Percentiles rank a stretch among this genome's conserved stretches.
These are phyloP conservation scores for Phylloscopus trochilus DNA, from an alignment of 2,113 vertebrate genomes.

Conservation along the genomic window DNA sequence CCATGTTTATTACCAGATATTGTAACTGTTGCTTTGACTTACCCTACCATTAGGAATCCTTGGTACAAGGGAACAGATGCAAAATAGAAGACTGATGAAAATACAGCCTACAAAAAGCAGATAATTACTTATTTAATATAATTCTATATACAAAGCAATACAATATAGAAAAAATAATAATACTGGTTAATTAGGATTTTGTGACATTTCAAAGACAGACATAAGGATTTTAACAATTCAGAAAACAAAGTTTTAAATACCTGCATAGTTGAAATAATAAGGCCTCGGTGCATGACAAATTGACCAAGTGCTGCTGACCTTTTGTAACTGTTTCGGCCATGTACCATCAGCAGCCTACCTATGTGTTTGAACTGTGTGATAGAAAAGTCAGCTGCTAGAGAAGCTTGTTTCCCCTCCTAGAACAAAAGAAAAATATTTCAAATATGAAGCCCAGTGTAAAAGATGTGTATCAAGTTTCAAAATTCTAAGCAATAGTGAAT, in stretches of 20 bases:
- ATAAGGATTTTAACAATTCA: not conserved
- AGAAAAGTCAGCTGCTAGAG: conserved; percentile 96
- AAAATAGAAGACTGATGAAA: conserved; percentile 97
- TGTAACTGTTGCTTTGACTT: conserved; percentile 27
- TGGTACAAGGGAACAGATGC: conserved; percentile 97
- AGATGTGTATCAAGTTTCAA: not conserved
- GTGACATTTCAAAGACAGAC: not conserved
- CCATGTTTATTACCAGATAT: not conserved
- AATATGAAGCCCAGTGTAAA: not conserved
- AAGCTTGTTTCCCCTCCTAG: conserved; percentile 96
- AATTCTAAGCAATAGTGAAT: not conserved
- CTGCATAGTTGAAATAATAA: conserved; percentile 99
- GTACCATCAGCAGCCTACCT: conserved; percentile 93
- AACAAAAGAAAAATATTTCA: conserved; percentile 16
- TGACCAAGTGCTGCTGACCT: conserved; percentile 93
- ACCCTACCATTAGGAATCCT: conserved; percentile 99
- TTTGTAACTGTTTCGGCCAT: conserved; percentile 98
- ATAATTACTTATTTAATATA: not conserved
- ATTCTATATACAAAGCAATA: not conserved
- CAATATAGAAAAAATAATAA: not conserved
- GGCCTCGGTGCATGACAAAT: conserved; percentile 97
- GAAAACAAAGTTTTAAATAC: conserved; percentile 56
- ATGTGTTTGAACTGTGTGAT: conserved; percentile 95
- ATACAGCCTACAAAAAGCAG: conserved; percentile 83
- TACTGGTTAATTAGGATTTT: not conserved